Conservation (phyloP, 2,888 invertebrate species). For the Piscicola geometra region DNA sequence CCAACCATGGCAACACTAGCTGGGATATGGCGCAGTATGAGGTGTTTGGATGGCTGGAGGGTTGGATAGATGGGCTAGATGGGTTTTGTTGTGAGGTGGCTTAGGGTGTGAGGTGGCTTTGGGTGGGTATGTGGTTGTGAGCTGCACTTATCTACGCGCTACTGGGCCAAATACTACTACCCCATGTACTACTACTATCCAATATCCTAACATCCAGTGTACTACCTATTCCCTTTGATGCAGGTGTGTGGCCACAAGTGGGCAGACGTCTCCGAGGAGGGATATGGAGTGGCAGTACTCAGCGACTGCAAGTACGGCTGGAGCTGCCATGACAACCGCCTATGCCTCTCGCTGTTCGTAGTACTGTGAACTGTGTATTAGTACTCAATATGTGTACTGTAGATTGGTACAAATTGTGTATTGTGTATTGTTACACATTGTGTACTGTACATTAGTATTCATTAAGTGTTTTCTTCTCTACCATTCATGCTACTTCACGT, state of each 20-base stretch:
- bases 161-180: too few relatives aligned
- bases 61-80: neutral
- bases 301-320: conserved; percentile 60
- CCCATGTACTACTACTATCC: too few relatives aligned
- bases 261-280: conserved; percentile 59
- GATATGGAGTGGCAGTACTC: conserved; percentile 57
- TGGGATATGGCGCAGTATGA: conserved; percentile 60
- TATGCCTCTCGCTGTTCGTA: conserved; percentile 56
- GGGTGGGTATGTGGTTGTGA: neutral
- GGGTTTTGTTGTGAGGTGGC: neutral
- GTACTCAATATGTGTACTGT: neutral
- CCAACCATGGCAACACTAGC: conserved; percentile 59
- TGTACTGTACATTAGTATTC: too few relatives aligned
- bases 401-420: neutral
- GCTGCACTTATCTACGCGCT: neutral
- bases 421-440: too few relatives aligned
- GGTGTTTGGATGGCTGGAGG: conserved; percentile 48
- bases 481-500: neutral
- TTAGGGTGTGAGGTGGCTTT: neutral
- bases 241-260: conserved; percentile 60
- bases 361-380: too few relatives aligned
- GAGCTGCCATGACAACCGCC: conserved; percentile 54
- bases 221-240: neutral
- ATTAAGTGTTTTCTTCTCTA: neutral
- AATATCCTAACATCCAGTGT: too few relatives aligned